phyloP scores from a whole-genome alignment of 1,140 invertebrate species.

The Homalodisca vitripennis region DNA sequence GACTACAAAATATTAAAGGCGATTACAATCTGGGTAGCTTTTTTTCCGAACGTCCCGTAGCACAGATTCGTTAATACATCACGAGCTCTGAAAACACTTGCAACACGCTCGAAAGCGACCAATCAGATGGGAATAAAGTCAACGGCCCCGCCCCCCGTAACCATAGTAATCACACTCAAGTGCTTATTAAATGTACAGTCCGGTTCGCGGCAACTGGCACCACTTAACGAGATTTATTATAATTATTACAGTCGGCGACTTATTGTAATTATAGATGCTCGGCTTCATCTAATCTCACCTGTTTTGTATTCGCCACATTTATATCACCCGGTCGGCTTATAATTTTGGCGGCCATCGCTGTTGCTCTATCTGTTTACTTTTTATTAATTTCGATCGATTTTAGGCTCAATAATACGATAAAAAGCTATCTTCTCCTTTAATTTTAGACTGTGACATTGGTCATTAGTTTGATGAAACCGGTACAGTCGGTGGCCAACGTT shows the following conservation, averaged over 20 bases:
- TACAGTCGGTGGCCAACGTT: too few species aligned
- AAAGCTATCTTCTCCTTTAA: too few species aligned
- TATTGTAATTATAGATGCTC: conserved; percentile 3
- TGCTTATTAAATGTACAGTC: conserved; percentile 32
- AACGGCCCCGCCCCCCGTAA: conserved; percentile 28
- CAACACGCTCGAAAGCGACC: conserved; percentile 29
- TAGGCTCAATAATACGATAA: too few species aligned
- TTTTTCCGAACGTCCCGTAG: conserved; percentile 25
- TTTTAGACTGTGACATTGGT: background rate
- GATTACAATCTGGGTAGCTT: conserved; percentile 20
- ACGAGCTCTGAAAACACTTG: conserved; percentile 23
- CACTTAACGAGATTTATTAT: conserved; percentile 22
- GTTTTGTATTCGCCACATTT: background rate
- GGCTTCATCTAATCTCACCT: background rate
- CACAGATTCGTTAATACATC: conserved; percentile 27
- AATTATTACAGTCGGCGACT: conserved; percentile 26
- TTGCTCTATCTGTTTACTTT: background rate
- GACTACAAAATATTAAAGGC: conserved; percentile 20
- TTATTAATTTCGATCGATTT: background rate
- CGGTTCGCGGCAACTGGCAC: background rate
- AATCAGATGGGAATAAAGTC: conserved; percentile 31
- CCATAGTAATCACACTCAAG: conserved; percentile 29
- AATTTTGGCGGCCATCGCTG: background rate
- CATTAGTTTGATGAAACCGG: background rate
- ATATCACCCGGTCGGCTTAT: background rate